A percentile compares a stretch with the other conserved stretches of the same genome.
These are phyloP conservation scores for Macrosteles quadrilineatus DNA, from an alignment of 1,140 invertebrate species.

Conservation along the genomic window DNA sequence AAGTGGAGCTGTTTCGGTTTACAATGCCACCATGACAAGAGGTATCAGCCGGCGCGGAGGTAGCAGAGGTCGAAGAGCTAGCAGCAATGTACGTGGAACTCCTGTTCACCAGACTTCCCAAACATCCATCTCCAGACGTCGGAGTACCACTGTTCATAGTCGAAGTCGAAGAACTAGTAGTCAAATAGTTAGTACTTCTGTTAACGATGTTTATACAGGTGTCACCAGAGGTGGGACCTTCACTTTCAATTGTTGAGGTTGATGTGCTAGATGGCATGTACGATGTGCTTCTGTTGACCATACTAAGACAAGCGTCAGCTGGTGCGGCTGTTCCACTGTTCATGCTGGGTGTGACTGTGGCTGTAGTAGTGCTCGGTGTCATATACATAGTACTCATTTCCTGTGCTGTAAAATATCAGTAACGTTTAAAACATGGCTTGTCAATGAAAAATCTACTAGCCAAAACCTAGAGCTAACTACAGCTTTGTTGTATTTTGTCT, in stretches of 20 bases:
- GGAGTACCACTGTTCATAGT: background rate
- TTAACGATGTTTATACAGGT: background rate
- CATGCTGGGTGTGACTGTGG: background rate
- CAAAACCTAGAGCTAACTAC: background rate
- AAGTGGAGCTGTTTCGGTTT: background rate
- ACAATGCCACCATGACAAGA: background rate
- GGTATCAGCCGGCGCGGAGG: background rate
- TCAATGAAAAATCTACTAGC: too few species aligned
- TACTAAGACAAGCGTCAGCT: background rate
- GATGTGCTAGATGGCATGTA: background rate
- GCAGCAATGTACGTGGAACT: background rate
- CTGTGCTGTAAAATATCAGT: background rate
- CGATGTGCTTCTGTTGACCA: background rate
- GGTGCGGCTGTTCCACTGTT: background rate
- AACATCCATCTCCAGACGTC: background rate
- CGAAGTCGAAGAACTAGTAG: background rate
- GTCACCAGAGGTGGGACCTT: background rate
- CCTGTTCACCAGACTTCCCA: background rate
- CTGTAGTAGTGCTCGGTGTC: conserved; percentile 1
- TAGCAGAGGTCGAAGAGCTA: background rate
- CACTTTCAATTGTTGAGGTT: background rate
- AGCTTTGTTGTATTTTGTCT: background rate
- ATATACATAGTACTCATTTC: conserved; percentile 17
- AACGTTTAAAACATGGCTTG: conserved; percentile 2
- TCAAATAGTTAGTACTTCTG: background rate